phyloP scores from a whole-genome alignment of 2,888 invertebrate genomes.

The Balanococcus diminutus region DNA sequence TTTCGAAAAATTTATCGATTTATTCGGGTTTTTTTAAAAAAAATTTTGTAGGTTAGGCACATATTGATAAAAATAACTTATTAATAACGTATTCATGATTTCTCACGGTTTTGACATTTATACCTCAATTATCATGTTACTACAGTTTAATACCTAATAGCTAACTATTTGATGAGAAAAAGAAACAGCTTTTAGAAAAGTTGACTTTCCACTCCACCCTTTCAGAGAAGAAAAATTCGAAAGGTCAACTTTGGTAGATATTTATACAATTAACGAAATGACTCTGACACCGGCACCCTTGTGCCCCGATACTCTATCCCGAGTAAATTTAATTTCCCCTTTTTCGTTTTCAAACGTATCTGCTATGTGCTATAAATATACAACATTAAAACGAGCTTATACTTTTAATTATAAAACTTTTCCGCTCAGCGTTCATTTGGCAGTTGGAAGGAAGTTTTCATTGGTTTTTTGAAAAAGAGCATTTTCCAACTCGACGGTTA shows the following conservation, averaged over 20 bases:
- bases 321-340: slow-evolving; percentile 14
- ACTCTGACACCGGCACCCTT: neutral
- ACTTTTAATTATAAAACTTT: slow-evolving; percentile 42
- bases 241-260: neutral
- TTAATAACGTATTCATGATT: too few relatives aligned
- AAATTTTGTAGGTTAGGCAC: too few relatives aligned
- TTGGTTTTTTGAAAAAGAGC: neutral
- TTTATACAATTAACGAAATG: neutral
- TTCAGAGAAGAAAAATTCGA: neutral
- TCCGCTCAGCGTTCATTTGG: neutral
- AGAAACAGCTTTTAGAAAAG: neutral
- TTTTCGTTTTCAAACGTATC: neutral
- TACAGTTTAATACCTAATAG: too few relatives aligned
- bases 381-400: slow-evolving; percentile 11
- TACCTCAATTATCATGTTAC: too few relatives aligned
- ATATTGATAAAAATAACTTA: too few relatives aligned
- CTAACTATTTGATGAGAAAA: too few relatives aligned
- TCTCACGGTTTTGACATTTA: too few relatives aligned
- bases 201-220: neutral
- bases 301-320: neutral
- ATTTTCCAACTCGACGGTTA: neutral
- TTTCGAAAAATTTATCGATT: too few relatives aligned
- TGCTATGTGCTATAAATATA: slow-evolving; percentile 4
- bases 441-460: neutral
- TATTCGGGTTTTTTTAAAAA: too few relatives aligned